These are phyloP conservation scores for Fukomys damarensis DNA, from an alignment of 2,113 vertebrate genomes.

Conservation along the genomic window DNA sequence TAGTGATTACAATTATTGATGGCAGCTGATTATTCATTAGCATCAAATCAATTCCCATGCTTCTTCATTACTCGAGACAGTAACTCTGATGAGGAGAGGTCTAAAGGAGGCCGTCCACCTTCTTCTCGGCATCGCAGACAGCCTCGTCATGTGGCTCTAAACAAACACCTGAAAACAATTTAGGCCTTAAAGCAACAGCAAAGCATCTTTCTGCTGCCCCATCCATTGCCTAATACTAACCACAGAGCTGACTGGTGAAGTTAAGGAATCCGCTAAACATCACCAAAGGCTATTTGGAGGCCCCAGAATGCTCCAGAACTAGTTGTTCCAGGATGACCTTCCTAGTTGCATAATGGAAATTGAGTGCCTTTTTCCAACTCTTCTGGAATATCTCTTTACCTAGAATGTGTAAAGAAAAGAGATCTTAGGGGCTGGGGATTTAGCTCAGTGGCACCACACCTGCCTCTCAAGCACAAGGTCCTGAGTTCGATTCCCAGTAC, in stretches of 20 bases:
- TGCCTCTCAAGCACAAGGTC: no score
- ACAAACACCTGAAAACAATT: conserved; percentile 74
- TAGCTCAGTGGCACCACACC: no score
- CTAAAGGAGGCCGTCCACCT: conserved; percentile 77
- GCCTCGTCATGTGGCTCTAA: conserved; percentile 36
- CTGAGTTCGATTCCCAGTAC: no score
- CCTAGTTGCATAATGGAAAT: not conserved
- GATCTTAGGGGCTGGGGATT: not conserved
- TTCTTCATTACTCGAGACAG: conserved; percentile 87
- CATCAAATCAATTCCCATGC: conserved; percentile 89
- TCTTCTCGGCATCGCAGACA: conserved; percentile 63
- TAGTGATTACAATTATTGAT: conserved; percentile 94
- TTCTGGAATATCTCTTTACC: not conserved
- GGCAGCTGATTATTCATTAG: conserved; percentile 92
- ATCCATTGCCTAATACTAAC: not conserved
- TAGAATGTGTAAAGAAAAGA: not conserved
- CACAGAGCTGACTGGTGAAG: not conserved
- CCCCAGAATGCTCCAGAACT: conserved; percentile 40
- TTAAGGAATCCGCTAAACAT: not conserved
- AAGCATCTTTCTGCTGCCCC: not conserved
- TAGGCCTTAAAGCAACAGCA: conserved; percentile 46
- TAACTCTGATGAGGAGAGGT: conserved; percentile 87
- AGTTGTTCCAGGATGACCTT: not conserved
- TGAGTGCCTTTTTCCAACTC: not conserved
- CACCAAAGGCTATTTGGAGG: conserved; percentile 61